Base-by-base conservation (phyloP, 2,797 vertebrate species). In the Acomys russatus region DNA sequence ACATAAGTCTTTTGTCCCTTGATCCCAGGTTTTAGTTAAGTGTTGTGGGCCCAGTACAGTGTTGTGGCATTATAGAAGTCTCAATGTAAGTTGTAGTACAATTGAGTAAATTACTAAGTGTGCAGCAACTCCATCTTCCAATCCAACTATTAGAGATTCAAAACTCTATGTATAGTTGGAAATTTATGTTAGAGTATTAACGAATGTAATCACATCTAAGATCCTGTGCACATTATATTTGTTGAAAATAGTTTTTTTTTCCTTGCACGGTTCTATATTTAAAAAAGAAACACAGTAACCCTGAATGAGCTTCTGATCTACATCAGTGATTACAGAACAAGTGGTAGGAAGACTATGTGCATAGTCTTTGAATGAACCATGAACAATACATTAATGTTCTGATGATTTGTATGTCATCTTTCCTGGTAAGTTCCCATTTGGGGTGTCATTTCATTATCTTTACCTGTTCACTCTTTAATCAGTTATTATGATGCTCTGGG, bases 401-500 rank as follows among this genome's bases (percentile, higher is more conserved):
- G 1, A 86, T 84, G 74, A 87, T 66, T 68, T 80, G 15, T 2
- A 0, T 68, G 63, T 73, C 85, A 71, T 64, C 83, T 92, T 96
- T 33, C 64, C 51, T 23, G 6, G 33, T 61, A 70, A 94, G 56
- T 17, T 96, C 54, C 68, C 51, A 28, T 95, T 96, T 92, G 92
- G 64, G 56, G 56, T 66, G 35, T 44, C 63, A 66, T 74, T 91
- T 87, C 66, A 95, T 94, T 33, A 28, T 74, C 90, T 85, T 64
- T 74, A 66, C 68, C 64, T 84, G 87, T 44, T 35, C 92, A 54
- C 8, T 77, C 66, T 14, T 4, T 92, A 98, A 97, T 92, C 68
- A 35, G 33, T 94, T 94, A 96, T 96, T 95, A 96, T 70, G 84
- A 89, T 96, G 76, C 73, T 87, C 56, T 0, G 91, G 28, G 44